Percentiles rank a stretch among this genome's conserved stretches.
These are phyloP conservation scores for Pseudochaenichthys georgianus DNA, from an alignment of 2,797 vertebrate genomes.

Conservation along the genomic window DNA sequence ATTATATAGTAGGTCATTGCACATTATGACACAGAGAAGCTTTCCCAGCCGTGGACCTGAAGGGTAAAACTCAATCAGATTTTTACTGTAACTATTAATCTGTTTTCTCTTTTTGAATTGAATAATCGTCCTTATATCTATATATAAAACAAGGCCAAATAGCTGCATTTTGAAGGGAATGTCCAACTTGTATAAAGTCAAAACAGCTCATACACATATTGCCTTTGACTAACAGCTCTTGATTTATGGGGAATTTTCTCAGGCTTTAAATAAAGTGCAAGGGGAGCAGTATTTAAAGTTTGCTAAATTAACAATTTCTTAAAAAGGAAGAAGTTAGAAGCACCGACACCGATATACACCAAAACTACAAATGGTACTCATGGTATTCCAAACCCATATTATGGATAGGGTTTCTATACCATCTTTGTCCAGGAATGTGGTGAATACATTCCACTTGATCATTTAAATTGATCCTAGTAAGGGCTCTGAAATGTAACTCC, in stretches of 20 bases:
- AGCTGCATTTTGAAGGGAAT: too few species aligned
- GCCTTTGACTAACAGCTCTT: conserved; percentile 37
- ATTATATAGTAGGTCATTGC: background rate
- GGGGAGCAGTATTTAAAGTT: conserved; percentile 32
- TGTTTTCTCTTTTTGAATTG: background rate
- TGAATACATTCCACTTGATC: conserved; percentile 60
- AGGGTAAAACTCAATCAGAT: background rate
- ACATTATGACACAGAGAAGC: background rate
- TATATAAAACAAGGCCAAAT: background rate
- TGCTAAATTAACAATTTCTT: conserved; percentile 45
- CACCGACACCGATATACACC: conserved; percentile 13
- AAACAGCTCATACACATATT: background rate
- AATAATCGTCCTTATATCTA: background rate
- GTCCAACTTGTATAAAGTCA: background rate
- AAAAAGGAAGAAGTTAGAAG: conserved; percentile 39
- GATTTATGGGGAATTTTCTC: conserved; percentile 26
- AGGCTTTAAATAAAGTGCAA: conserved; percentile 43
- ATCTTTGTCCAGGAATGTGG: conserved; percentile 66
- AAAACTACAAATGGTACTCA: conserved; percentile 33
- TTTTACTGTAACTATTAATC: background rate
- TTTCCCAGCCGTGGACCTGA: background rate
- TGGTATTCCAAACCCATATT: conserved; percentile 18
- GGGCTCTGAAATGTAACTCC: conserved; percentile 61
- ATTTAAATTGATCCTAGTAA: conserved; percentile 61
- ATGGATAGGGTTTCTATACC: conserved; percentile 52